These are phyloP conservation scores for Stratiomys singularior DNA, from an alignment of 2,888 invertebrate genomes.

Conservation along the genomic window DNA sequence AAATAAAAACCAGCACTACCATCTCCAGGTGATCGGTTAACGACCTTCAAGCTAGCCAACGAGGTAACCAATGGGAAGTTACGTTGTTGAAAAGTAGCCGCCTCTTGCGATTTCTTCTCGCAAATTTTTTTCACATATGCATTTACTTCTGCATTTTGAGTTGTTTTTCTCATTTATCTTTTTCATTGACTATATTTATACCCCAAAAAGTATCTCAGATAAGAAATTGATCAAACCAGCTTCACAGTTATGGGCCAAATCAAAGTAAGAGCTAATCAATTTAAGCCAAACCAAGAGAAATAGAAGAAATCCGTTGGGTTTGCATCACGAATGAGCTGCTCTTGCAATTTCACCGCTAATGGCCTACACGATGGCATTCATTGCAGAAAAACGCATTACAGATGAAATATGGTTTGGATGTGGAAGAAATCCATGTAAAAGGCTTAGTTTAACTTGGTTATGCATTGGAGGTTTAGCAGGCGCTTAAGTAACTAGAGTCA, in stretches of 20 bases:
- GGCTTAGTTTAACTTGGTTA: not conserved
- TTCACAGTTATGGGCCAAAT: constrained; percentile 22
- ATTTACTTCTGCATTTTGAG: not conserved
- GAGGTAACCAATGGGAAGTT: not conserved
- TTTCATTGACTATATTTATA: not conserved
- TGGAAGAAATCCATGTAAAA: not conserved
- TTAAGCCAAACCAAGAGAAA: not conserved
- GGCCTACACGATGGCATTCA: not conserved
- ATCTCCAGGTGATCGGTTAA: constrained; percentile 24
- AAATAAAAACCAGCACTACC: not conserved
- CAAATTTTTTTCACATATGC: no score
- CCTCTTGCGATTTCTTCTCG: no score
- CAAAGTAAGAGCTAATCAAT: not conserved
- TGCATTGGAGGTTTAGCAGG: not conserved
- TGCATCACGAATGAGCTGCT: constrained; percentile 8
- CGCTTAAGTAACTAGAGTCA: constrained; percentile 7
- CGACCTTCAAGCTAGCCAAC: constrained; percentile 22
- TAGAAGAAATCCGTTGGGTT: not conserved
- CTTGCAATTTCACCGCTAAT: constrained; percentile 23
- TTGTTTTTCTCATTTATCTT: not conserved
- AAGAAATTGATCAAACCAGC: constrained; percentile 11
- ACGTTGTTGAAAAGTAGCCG: not conserved
- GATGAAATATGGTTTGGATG: not conserved
- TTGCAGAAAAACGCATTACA: not conserved
- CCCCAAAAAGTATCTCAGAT: not conserved